Base-by-base conservation (phyloP, 2,797 vertebrate genomes). In the Syncerus caffer region DNA sequence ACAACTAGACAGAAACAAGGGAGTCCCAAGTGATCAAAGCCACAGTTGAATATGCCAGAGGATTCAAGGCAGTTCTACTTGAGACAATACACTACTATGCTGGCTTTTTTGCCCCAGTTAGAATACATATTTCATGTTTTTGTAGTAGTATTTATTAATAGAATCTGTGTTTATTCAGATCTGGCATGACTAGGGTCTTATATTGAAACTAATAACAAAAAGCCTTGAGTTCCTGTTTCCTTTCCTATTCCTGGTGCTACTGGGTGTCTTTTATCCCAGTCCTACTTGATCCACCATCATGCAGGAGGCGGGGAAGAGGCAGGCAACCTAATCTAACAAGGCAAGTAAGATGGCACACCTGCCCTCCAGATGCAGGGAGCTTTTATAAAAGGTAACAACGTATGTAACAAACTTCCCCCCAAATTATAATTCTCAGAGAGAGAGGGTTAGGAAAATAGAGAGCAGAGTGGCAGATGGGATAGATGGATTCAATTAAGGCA, bases 401-500 rank as follows among this genome's bases (percentile, higher is more conserved):
- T 95, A 96, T 83, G 45, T 78, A 97, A 91, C 96, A 91, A 91
- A 94, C 90, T 95, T 67, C 62, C 83, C 91, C 76, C 60, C 13
- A 76, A 95, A 90, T 90, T 93, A 92, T 51, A 86, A 95, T 95
- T 90, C 67, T 96, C 85, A 87, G 93, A 97, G 57, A 96, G 42
- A 96, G 80, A 19, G 86, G 84, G 90, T 90, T 86, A 87, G 64
- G 80, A 93, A 94, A 97, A 96, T 90, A 95, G 42, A 93, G 64
- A 90, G 51, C 94, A 92, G 92, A 97, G 60, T 93, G 95, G 92
- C 95, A 96, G 94, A 97, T 93, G 97, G 92, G 80, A 95, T 90
- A 92, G 96, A 96, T 93, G 93, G 94, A 97, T 96, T 98, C 96
- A 94, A 95, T 97, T 97, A 97, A 96, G 67, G 91, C 78, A 96